Base-by-base conservation (phyloP, 2,797 vertebrate species). In the Darevskia mixta region DNA sequence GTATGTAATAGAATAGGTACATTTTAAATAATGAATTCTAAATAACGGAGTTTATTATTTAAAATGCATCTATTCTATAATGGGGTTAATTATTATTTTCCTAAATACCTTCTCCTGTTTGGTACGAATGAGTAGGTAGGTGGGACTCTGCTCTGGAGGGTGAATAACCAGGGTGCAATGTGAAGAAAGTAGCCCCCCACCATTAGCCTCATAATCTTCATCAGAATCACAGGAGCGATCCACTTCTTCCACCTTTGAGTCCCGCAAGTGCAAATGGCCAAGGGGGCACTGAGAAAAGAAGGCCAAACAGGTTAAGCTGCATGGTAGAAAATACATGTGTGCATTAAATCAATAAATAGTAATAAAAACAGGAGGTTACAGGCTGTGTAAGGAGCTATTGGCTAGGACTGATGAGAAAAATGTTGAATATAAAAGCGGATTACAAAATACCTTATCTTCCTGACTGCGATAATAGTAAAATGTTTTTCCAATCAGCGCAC, bases 151-250 rank as follows among this genome's bases (percentile, higher is more conserved):
- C 89, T 98, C 98, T 82, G 97, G 96, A 1, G 98, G 98, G 87
- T 99, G 97, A 90, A 99, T 97, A 96, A 98, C 97, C 92, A 99
- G 3, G 0, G 98, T 99, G 94, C 96, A 98, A 94, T 99, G 98
- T 29, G 98, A 99, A 29, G 98, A 99, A 1, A 99, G 96, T 93
- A 99, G 96, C 15, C 97, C 97, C 67, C 97, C 97, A 73, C 98
- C 97, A 78, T 94, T 92, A 0, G 97, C 96, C 94, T 99, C 98
- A 13, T 99, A 99, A 95, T 99, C 99, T 94, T 99, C 98, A 2
- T 99, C 98, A 0, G 98, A 99, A 93, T 99, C 98, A 92, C 98
- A 99, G 88, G 98, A 99, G 58, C 98, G 97, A 90, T 99, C 99
- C 35, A 99, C 98, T 94, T 99, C 98, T 94, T 98, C 97, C 71